Percentiles rank a stretch among this genome's conserved stretches.
These are phyloP conservation scores for Himalopsyche japonica DNA, from an alignment of 2,888 invertebrate species.

Conservation along the genomic window DNA sequence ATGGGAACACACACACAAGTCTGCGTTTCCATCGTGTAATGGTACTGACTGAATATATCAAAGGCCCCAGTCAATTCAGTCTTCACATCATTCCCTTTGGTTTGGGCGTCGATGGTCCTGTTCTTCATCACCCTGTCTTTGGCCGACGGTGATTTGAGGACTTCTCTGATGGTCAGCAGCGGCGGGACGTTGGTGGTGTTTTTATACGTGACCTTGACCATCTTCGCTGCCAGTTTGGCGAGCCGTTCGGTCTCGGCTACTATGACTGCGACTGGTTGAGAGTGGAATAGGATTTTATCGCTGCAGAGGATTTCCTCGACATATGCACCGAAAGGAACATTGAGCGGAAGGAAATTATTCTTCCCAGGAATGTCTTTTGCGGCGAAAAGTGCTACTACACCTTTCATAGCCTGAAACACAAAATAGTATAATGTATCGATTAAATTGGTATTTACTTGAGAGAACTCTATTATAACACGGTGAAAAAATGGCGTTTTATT, in stretches of 20 bases:
- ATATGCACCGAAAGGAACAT: constrained; percentile 42
- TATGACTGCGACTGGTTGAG: constrained; percentile 76
- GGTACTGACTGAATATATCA: constrained; percentile 68
- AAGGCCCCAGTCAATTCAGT: constrained; percentile 62
- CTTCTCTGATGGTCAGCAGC: constrained; percentile 55
- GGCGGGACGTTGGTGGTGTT: constrained; percentile 52
- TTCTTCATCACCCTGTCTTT: constrained; percentile 52
- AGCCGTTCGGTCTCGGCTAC: constrained; percentile 65
- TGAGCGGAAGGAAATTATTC: constrained; percentile 59
- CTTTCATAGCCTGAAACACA: constrained; percentile 62
- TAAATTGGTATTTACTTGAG: too few species aligned
- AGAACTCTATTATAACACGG: too few species aligned
- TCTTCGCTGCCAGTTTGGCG: constrained; percentile 62
- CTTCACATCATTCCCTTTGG: constrained; percentile 50
- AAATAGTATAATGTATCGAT: too few species aligned
- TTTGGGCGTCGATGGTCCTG: constrained; percentile 47
- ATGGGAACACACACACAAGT: constrained; percentile 65
- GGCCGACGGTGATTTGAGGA: constrained; percentile 53
- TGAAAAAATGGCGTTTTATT: too few species aligned
- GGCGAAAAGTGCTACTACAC: constrained; percentile 67
- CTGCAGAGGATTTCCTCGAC: constrained; percentile 62
- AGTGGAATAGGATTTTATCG: constrained; percentile 63
- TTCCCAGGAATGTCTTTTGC: constrained; percentile 73
- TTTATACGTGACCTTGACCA: constrained; percentile 62
- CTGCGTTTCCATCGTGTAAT: constrained; percentile 78